Evolutionary conservation across 2,113 vertebrate genomes (phyloP), one percentile per base, ranked within the genome.

Genomic region (Abramis brama): DNA sequence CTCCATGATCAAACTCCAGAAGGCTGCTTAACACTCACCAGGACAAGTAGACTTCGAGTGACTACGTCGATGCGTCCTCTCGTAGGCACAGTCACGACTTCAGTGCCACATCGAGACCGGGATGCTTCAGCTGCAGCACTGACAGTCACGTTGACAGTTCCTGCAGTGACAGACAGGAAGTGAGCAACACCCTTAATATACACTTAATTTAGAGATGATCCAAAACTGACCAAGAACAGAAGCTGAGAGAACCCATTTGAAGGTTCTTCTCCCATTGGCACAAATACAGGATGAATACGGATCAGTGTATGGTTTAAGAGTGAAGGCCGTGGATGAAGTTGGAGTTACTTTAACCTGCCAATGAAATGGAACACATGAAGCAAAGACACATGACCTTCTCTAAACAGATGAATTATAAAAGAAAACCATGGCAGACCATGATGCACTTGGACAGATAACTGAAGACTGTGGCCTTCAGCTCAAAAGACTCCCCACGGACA

Each of bases 361-460:
- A 64, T 83, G n/a, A 90, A 15, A 89, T 5, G 5, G 6, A 39
- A 19, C 19, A 57, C 59, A 25, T 60, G 23, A 9, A 59, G 57
- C 7, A 3, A n/a, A 59, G 2, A 59, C 21, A n/a, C 4, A 12
- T 11, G 17, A 60, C 59, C 23, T 47, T 12, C 11, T 39, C 39
- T 15, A 50, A 1, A 50, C 12, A 15, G 47, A 50, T 15, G 13
- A 2, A 15, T 52, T 52, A 5, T 39, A 39, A 39, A 39, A 39
- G 0, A 39, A 39, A 52, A 59, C 0, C 25, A 15, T 30, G 25
- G 15, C 75, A 33, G 25, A 98, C 97, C 95, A 85, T 92, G 89
- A 97, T 96, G 92, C 96, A 97, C 12, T 92, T 91, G 78, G 91
- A 55, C 84, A 96, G 86, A 91, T 97, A 97, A 93, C 94, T 98